phyloP scores from a whole-genome alignment of 1,140 invertebrate species.

The Piezodorus guildinii region DNA sequence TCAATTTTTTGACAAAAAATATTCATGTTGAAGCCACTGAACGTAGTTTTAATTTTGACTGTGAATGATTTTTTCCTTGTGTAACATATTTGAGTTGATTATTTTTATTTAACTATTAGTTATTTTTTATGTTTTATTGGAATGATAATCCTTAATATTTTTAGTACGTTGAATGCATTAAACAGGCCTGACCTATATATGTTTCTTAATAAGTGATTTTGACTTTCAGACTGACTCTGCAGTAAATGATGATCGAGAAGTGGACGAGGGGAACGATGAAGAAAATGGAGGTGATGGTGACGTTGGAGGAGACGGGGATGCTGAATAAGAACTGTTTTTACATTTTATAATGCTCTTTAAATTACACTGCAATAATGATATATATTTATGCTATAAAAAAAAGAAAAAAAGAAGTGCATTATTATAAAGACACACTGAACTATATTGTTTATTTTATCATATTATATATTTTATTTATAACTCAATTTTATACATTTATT shows the following conservation, averaged over 20 bases:
- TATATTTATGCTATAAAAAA: not conserved
- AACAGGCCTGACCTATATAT: too few relatives aligned
- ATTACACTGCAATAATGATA: not conserved
- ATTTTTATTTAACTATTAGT: too few relatives aligned
- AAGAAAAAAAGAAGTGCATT: not conserved
- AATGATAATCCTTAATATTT: not conserved
- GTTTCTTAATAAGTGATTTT: not conserved
- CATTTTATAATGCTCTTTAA: not conserved
- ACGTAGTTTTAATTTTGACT: too few relatives aligned
- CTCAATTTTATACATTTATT: too few relatives aligned
- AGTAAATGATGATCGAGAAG: slow-evolving; percentile 31
- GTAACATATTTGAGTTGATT: too few relatives aligned
- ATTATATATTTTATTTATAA: too few relatives aligned
- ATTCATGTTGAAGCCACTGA: too few relatives aligned
- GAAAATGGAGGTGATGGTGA: slow-evolving; percentile 31
- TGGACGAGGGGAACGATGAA: slow-evolving; percentile 33
- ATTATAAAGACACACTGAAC: slow-evolving; percentile 4
- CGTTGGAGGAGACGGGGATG: slow-evolving; percentile 36
- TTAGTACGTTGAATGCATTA: not conserved
- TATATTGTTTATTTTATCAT: too few relatives aligned
- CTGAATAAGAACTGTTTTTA: slow-evolving; percentile 32
- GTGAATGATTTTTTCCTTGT: too few relatives aligned
- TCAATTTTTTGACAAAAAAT: too few relatives aligned
- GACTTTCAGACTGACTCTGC: slow-evolving; percentile 28
- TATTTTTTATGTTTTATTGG: not conserved